Evolutionary conservation across 2,888 invertebrate species (phyloP), one percentile per base, ranked within the genome.

Genomic region (Merodon equestris): DNA sequence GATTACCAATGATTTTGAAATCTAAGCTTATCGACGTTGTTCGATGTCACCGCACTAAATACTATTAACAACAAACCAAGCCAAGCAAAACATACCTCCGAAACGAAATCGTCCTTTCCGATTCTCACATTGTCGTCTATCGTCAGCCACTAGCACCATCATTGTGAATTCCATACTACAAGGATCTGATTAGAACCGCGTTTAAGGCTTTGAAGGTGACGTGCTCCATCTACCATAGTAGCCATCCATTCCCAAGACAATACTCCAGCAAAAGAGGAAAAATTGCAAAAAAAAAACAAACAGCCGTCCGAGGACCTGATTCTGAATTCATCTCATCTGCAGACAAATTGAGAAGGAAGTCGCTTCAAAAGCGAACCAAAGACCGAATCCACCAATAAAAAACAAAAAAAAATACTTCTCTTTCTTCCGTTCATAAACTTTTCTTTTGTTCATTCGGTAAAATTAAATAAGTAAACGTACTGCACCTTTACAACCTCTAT

Each of bases 191-290:
- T 61, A 50, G 42, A 61, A 61, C 40, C 61, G 40, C 61, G 40
- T 61, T 61, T 50, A 50, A 61, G 19, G 61, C 50, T 61, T 61
- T 61, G 61, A 61, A 50, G 50, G 48, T 61, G 50, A 61, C 50
- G 50, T 61, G 50, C 50, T 27, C 50, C 61, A 51, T 42, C 50
- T 51, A 51, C 14, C 27, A 27, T 51, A 18, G 40, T 15, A 50
- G 15, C 47, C 34, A 3, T 13, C 48, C n/a, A 50, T 5, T 40
- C 15, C 40, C 61, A 19, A 38, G 14, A 50, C 15, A 61, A 61
- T 61, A 61, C 27, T 27, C 7, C 27, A 61, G 5, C 18, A 34
- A 57, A 27, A 40, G 9, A n/a, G 14, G 27, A 56, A 17, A 17
- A 50, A 50, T 27, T 19, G 27, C 27, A 34, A 34, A 7, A 18